These are phyloP conservation scores for Drosophila subsilvestris DNA, from an alignment of 2,888 invertebrate species.

Conservation along the genomic window DNA sequence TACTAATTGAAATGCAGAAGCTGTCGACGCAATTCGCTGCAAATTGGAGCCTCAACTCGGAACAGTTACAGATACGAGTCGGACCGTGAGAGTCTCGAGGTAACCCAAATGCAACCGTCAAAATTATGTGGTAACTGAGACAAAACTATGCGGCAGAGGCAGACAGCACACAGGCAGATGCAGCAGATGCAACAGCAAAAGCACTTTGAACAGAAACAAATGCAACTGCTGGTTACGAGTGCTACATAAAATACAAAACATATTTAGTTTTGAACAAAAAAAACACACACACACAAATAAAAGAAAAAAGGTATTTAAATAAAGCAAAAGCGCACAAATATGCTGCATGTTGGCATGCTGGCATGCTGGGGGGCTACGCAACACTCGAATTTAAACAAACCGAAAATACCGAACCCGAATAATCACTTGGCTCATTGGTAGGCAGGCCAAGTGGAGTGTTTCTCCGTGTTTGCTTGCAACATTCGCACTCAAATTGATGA, in stretches of 20 bases:
- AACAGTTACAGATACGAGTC: constrained; percentile 22
- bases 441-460: constrained; percentile 62
- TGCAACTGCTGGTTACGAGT: constrained; percentile 43
- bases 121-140: constrained; percentile 60
- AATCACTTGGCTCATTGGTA: constrained; percentile 66
- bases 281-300: background rate
- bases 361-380: constrained; percentile 60
- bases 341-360: constrained; percentile 63
- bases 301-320: constrained; percentile 48
- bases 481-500: constrained; percentile 66
- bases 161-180: constrained; percentile 26
- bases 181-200: no score
- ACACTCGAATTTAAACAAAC: constrained; percentile 36
- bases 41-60: constrained; percentile 29
- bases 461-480: constrained; percentile 56
- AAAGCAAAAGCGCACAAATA: constrained; percentile 42
- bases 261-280: constrained; percentile 40
- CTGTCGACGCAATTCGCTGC: constrained; percentile 56
- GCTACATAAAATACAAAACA: constrained; percentile 18
- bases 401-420: constrained; percentile 43
- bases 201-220: constrained; percentile 8
- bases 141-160: constrained; percentile 55
- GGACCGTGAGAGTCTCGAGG: constrained; percentile 65
- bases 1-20: constrained; percentile 62
- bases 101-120: constrained; percentile 68